Conservation (phyloP, 37 sponge, comb jelly and placozoan species). For the Halichondria panicea region DNA sequence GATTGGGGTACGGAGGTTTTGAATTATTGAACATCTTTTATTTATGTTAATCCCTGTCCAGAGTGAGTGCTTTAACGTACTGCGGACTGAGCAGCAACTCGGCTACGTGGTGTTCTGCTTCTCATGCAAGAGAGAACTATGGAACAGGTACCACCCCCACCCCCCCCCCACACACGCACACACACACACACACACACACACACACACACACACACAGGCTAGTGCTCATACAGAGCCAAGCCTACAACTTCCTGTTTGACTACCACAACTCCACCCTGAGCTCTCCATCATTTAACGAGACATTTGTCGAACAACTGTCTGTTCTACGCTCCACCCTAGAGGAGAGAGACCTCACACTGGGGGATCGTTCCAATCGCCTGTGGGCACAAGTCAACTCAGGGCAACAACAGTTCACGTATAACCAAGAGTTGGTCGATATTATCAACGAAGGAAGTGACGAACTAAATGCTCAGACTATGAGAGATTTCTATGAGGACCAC, state of each 20-base stretch:
- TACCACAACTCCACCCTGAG: constrained; percentile 2
- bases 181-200: too few species aligned
- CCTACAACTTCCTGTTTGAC: constrained; percentile 40
- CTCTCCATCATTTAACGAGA: background rate
- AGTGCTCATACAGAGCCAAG: constrained; percentile 72
- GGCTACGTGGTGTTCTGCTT: constrained; percentile 80
- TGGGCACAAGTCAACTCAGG: constrained; percentile 52
- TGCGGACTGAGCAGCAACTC: constrained; percentile 79
- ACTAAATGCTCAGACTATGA: constrained; percentile 6
- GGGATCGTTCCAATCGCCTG: constrained; percentile 25
- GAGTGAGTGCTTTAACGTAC: constrained; percentile 73
- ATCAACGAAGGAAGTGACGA: background rate
- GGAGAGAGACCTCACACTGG: constrained; percentile 35
- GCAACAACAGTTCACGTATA: constrained; percentile 55
- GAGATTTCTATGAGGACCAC: constrained; percentile 43
- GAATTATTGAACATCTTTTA: too few species aligned
- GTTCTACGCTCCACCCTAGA: constrained; percentile 17
- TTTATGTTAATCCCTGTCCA: constrained; percentile 1
- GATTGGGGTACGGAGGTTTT: too few species aligned
- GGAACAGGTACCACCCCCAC: too few species aligned
- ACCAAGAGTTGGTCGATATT: constrained; percentile 8
- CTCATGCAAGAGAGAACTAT: background rate
- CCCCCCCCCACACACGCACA: too few species aligned
- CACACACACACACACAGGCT: too few species aligned
- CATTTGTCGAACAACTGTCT: background rate